Evolutionary conservation across 2,113 vertebrate genomes (phyloP).

Genomic region (Onychostoma macrolepis): DNA sequence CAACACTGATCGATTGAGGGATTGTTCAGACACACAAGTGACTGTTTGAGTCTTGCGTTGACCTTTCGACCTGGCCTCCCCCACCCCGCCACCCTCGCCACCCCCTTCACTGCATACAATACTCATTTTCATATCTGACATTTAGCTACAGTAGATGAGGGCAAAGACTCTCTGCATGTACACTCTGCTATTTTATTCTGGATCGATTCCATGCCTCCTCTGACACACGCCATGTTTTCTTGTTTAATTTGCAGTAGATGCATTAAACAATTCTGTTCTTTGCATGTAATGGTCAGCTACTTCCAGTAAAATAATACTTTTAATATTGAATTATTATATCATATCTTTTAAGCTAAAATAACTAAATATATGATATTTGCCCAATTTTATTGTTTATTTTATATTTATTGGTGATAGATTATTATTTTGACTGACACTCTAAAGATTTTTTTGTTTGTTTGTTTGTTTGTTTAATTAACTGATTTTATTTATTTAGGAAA

Average conservation of each 20-base stretch:
- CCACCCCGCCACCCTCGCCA: neutral
- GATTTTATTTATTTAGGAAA: no score
- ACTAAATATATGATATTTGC: neutral
- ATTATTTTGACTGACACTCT: no score
- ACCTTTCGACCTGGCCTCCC: conserved; percentile 45
- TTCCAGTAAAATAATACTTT: neutral
- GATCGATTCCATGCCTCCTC: neutral
- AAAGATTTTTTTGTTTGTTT: no score
- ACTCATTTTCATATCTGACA: conserved; percentile 57
- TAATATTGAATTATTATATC: neutral
- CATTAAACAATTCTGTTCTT: neutral
- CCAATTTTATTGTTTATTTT: neutral
- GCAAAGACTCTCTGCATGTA: neutral
- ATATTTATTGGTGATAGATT: neutral
- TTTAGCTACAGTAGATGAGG: conserved; percentile 33
- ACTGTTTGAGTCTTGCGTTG: conserved; percentile 51
- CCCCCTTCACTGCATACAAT: conserved; percentile 40
- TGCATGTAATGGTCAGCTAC: neutral
- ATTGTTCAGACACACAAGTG: conserved; percentile 57
- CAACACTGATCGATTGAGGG: conserved; percentile 45
- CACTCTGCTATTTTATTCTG: conserved; percentile 2
- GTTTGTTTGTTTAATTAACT: no score
- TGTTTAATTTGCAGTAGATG: neutral
- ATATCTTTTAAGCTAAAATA: neutral
- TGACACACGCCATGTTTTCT: neutral